Conservation (phyloP, 1,140 invertebrate species). For the Drosophila trapezifrons region DNA sequence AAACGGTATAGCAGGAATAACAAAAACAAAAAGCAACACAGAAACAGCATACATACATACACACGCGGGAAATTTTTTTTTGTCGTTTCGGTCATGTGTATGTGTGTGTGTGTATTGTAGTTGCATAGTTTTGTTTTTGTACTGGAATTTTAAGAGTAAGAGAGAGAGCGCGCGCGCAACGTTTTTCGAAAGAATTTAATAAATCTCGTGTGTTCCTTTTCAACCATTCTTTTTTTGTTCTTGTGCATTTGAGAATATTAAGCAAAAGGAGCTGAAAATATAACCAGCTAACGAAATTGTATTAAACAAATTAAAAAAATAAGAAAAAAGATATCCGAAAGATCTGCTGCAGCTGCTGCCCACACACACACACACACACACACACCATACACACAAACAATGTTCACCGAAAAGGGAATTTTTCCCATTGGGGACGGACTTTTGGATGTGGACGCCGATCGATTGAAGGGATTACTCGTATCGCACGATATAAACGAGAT, state of each 20-base stretch:
- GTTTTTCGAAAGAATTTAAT: conserved; percentile 20
- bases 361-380: conserved; percentile 17
- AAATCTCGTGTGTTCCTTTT: conserved; percentile 25
- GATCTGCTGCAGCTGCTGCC: conserved; percentile 22
- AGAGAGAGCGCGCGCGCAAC: conserved; percentile 57
- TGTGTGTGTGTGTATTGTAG: conserved; percentile 43
- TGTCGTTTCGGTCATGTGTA: conserved; percentile 31
- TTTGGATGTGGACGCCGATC: conserved; percentile 86
- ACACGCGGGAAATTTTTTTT: conserved; percentile 44
- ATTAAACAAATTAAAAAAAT: conserved; percentile 33
- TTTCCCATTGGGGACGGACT: conserved; percentile 86
- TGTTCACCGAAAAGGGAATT: conserved; percentile 84
- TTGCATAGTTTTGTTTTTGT: conserved; percentile 47
- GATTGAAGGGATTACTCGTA: conserved; percentile 86
- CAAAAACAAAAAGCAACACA: conserved; percentile 27
- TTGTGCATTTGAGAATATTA: conserved; percentile 36
- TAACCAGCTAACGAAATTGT: conserved; percentile 40
- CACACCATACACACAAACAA: conserved; percentile 56
- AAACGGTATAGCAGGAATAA: conserved; percentile 41
- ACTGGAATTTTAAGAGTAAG: conserved; percentile 47
- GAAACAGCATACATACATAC: conserved; percentile 39
- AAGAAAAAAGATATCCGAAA: conserved; percentile 32
- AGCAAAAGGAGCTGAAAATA: conserved; percentile 31
- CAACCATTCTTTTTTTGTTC: conserved; percentile 39
- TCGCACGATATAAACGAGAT: conserved; percentile 87